These are phyloP conservation scores for Luidia sarsii DNA, from an alignment of 53 echinoderm and acorn worm genomes.

Conservation along the genomic window DNA sequence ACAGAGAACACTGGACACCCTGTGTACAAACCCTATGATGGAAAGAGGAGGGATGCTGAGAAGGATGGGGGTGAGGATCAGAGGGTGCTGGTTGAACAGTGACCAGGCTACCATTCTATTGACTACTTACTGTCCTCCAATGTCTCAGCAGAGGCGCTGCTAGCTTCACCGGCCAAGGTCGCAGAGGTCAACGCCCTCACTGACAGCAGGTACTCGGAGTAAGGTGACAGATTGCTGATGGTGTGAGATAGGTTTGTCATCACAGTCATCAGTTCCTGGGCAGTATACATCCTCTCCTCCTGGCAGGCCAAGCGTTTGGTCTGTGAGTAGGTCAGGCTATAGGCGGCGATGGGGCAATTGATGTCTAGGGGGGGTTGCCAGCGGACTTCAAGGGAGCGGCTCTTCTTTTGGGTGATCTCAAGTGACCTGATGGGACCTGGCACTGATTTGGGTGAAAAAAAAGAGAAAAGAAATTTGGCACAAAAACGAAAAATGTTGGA, in stretches of 20 bases:
- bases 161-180: constrained; percentile 33
- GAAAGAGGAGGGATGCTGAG: too few relatives aligned
- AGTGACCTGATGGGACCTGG: neutral
- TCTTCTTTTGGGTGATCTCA: too few relatives aligned
- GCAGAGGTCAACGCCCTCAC: constrained; percentile 50
- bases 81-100: too few relatives aligned
- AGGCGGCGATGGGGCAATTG: constrained; percentile 51
- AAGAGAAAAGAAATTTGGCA: neutral
- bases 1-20: too few relatives aligned
- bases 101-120: neutral
- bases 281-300: neutral
- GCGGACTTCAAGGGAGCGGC: too few relatives aligned
- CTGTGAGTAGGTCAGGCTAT: constrained; percentile 47
- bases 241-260: neutral
- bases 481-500: neutral
- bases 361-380: constrained; percentile 54
- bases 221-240: constrained; percentile 38
- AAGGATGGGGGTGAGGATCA: too few relatives aligned
- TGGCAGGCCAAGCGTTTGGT: constrained; percentile 22
- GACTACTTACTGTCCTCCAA: constrained; percentile 45
- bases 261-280: neutral
- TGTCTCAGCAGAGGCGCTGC: constrained; percentile 12
- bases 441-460: neutral
- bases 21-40: too few relatives aligned
- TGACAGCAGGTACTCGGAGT: constrained; percentile 46